phyloP scores from a whole-genome alignment of 2,888 invertebrate genomes.

The Monochamus alternatus region DNA sequence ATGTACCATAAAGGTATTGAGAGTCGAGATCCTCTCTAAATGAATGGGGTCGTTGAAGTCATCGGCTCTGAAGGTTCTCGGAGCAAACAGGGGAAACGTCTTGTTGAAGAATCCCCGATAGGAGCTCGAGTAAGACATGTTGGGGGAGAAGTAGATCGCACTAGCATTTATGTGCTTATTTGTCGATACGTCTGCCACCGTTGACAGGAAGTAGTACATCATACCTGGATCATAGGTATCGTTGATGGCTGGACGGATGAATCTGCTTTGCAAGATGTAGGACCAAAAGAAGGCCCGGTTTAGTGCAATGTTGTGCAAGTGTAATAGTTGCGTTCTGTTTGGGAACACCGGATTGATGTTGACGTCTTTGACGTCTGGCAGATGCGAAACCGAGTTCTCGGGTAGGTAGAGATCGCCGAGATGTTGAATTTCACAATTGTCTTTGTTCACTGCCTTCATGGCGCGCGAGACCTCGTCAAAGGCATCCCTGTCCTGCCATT shows the following conservation, averaged over 20 bases:
- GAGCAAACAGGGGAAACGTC: slow-evolving; percentile 93
- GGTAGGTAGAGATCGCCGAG: slow-evolving; percentile 88
- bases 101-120: slow-evolving; percentile 97
- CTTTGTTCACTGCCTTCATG: slow-evolving; percentile 87
- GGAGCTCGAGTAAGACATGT: slow-evolving; percentile 94
- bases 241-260: slow-evolving; percentile 91
- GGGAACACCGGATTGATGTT: slow-evolving; percentile 96
- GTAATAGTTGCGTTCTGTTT: slow-evolving; percentile 93
- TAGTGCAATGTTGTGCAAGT: slow-evolving; percentile 97
- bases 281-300: slow-evolving; percentile 97
- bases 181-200: slow-evolving; percentile 94
- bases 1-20: slow-evolving; percentile 90
- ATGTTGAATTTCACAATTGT: slow-evolving; percentile 93
- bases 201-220: slow-evolving; percentile 97
- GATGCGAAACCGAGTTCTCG: slow-evolving; percentile 89
- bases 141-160: slow-evolving; percentile 94
- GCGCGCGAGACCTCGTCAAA: slow-evolving; percentile 91
- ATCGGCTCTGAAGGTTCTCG: slow-evolving; percentile 91
- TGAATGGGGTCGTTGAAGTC: slow-evolving; percentile 98
- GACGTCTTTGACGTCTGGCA: slow-evolving; percentile 94
- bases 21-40: slow-evolving; percentile 93
- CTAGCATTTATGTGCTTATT: slow-evolving; percentile 94
- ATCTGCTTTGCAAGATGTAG: slow-evolving; percentile 91
- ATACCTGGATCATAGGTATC: slow-evolving; percentile 97
- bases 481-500: slow-evolving; percentile 92